Percentiles rank a stretch among this genome's conserved stretches.
phyloP scores from a whole-genome alignment of 1,140 invertebrate species.

The Drosophila trapezifrons region DNA sequence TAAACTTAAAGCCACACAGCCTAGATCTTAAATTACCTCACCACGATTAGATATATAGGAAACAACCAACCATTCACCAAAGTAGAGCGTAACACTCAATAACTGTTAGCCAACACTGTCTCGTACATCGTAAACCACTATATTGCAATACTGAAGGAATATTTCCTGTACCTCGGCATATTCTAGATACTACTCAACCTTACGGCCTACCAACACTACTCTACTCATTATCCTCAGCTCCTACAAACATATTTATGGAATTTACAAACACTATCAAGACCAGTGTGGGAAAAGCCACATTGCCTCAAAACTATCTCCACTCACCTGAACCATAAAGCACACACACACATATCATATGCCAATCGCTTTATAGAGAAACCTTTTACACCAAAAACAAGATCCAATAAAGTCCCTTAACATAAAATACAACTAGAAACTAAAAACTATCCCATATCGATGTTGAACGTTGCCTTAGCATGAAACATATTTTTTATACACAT shows the following conservation, averaged over 20 bases:
- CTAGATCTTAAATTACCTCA: constrained; percentile 50
- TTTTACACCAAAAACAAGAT: constrained; percentile 42
- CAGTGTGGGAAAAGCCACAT: neutral
- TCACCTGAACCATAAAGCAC: constrained; percentile 19
- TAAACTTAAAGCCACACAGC: constrained; percentile 33
- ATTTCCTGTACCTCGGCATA: constrained; percentile 13
- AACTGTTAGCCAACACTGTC: constrained; percentile 30
- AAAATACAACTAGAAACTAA: constrained; percentile 42
- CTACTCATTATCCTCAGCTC: neutral
- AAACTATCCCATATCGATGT: constrained; percentile 81
- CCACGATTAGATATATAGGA: constrained; percentile 22
- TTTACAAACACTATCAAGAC: neutral
- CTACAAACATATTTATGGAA: neutral
- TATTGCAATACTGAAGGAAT: constrained; percentile 13
- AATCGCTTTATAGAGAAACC: constrained; percentile 44
- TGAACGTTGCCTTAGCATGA: constrained; percentile 83
- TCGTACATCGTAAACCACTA: constrained; percentile 7
- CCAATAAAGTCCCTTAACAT: constrained; percentile 16
- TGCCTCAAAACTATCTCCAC: neutral
- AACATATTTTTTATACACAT: constrained; percentile 69
- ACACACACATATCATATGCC: constrained; percentile 47
- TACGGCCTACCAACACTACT: neutral
- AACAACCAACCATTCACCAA: constrained; percentile 15
- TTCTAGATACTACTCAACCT: neutral
- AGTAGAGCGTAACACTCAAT: constrained; percentile 20